Conservation (phyloP, 2,888 invertebrate genomes). For the Apoda limacodes region DNA sequence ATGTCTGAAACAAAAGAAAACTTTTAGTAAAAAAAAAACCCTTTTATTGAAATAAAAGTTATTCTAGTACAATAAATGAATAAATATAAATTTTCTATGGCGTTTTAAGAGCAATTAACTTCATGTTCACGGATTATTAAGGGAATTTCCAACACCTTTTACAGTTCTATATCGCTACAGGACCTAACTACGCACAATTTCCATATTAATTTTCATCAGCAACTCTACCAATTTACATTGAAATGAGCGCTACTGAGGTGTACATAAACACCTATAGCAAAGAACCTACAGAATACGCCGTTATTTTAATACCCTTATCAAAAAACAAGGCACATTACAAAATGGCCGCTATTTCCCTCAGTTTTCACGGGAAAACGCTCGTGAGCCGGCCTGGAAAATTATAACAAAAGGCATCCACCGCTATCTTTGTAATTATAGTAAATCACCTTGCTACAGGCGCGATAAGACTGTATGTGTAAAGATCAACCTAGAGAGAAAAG, state of each 20-base stretch:
- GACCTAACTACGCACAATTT: no score
- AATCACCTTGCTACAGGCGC: constrained; percentile 67
- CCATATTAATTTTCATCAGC: constrained; percentile 51
- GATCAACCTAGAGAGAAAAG: no score
- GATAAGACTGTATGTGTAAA: constrained; percentile 47
- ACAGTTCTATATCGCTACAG: no score
- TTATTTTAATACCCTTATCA: constrained; percentile 70
- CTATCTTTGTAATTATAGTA: constrained; percentile 72
- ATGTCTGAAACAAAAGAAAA: no score
- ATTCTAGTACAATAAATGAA: no score
- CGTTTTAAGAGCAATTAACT: no score
- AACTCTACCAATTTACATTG: constrained; percentile 56
- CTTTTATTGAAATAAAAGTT: no score
- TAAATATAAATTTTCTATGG: no score
- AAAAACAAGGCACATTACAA: constrained; percentile 70
- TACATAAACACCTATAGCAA: constrained; percentile 40
- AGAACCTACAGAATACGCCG: constrained; percentile 54
- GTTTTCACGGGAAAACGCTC: constrained; percentile 63
- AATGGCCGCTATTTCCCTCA: constrained; percentile 66
- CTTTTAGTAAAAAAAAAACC: no score
- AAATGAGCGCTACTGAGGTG: constrained; percentile 56
- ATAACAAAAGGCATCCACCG: constrained; percentile 70
- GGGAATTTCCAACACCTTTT: no score
- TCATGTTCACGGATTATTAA: no score
- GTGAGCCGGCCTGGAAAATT: constrained; percentile 66